A percentile compares a stretch with the other conserved stretches of the same genome.
Evolutionary conservation across 2,888 invertebrate species (phyloP).

Genomic region (Andrena haemorrhoa): DNA sequence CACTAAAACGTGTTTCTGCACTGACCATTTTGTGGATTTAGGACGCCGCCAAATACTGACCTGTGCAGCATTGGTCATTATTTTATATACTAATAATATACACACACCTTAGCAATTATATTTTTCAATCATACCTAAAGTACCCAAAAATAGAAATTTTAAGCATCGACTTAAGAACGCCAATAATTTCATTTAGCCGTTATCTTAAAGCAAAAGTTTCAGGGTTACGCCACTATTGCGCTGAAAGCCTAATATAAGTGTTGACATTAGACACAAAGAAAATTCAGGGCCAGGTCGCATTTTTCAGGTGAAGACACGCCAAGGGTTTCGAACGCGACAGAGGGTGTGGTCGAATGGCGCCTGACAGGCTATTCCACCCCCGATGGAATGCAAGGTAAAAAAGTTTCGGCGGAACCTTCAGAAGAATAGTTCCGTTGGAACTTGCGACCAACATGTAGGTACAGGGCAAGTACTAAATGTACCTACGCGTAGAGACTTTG

Average conservation of each 20-base stretch:
- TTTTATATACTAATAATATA: too few relatives aligned
- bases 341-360: slow-evolving; percentile 62
- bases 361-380: slow-evolving; percentile 25
- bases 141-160: too few relatives aligned
- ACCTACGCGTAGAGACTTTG: neutral
- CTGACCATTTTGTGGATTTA: too few relatives aligned
- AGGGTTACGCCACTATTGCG: neutral
- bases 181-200: too few relatives aligned
- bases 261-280: slow-evolving; percentile 3
- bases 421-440: neutral
- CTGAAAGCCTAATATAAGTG: neutral
- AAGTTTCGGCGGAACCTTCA: slow-evolving; percentile 6
- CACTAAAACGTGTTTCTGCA: too few relatives aligned
- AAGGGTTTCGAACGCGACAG: slow-evolving; percentile 38
- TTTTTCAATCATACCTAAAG: too few relatives aligned
- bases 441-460: neutral
- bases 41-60: too few relatives aligned
- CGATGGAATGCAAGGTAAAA: slow-evolving; percentile 26
- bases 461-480: neutral
- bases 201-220: neutral
- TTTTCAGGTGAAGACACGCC: slow-evolving; percentile 37
- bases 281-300: slow-evolving; percentile 29
- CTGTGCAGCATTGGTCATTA: too few relatives aligned
- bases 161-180: too few relatives aligned
- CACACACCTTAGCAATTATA: too few relatives aligned